Percentiles rank a stretch among this genome's conserved stretches.
phyloP scores from a whole-genome alignment of 2,797 vertebrate genomes.

The Schizopygopsis malacanthus region DNA sequence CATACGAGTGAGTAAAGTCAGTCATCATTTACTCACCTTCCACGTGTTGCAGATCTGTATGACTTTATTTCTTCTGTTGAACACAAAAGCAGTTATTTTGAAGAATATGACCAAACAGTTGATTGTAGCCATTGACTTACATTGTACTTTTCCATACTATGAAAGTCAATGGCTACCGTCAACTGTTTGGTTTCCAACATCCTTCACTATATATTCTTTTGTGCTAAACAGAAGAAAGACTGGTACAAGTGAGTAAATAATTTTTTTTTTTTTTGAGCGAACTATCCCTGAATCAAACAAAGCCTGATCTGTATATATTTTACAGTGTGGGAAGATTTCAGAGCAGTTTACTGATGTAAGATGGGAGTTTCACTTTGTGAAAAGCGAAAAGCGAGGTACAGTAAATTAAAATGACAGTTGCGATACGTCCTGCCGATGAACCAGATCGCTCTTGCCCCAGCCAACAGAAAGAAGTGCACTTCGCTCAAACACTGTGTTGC shows the following conservation, averaged over 20 bases:
- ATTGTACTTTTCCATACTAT: too few species aligned
- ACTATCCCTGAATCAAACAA: not conserved
- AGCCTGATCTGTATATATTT: not conserved
- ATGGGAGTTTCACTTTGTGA: slow-evolving; percentile 26
- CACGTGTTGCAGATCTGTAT: too few species aligned
- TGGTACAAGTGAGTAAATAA: not conserved
- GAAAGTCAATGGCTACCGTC: not conserved
- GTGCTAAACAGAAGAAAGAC: not conserved
- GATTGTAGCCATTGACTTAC: too few species aligned
- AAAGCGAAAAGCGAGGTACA: slow-evolving; percentile 13
- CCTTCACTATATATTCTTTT: not conserved
- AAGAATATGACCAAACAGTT: too few species aligned
- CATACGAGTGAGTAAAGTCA: not conserved
- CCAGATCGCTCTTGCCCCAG: slow-evolving; percentile 8
- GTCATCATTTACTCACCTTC: not conserved
- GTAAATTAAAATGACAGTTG: slow-evolving; percentile 37
- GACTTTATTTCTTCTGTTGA: too few species aligned
- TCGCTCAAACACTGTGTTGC: slow-evolving; percentile 13
- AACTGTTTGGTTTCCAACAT: not conserved
- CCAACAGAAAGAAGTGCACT: slow-evolving; percentile 1
- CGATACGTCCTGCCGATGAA: not conserved
- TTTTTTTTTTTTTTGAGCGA: not conserved
- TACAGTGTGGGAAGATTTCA: not conserved
- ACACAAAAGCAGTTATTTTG: too few species aligned
- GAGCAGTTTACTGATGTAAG: slow-evolving; percentile 27